Percentiles rank a stretch among this genome's conserved stretches.
These are phyloP conservation scores for Gasterosteus nipponicus DNA, from an alignment of 2,113 vertebrate genomes.

Conservation along the genomic window DNA sequence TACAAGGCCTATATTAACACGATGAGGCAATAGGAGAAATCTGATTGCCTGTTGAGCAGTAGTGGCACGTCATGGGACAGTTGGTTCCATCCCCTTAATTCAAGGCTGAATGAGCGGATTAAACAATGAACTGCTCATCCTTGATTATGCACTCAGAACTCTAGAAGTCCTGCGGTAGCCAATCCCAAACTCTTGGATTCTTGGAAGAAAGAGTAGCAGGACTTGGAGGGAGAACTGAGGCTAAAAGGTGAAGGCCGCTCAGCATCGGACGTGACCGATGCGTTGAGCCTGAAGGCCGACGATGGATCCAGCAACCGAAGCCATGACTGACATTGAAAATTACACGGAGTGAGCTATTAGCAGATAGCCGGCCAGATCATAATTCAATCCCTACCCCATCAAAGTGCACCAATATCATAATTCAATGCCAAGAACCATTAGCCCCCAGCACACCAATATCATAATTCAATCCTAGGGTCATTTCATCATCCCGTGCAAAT, in stretches of 20 bases:
- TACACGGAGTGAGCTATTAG: constrained; percentile 77
- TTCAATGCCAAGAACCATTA: constrained; percentile 80
- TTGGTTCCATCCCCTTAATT: neutral
- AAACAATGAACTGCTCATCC: neutral
- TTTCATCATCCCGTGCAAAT: constrained; percentile 77
- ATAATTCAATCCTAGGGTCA: constrained; percentile 79
- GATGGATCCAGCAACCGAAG: constrained; percentile 71
- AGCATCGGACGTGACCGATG: constrained; percentile 53
- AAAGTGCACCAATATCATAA: constrained; percentile 81
- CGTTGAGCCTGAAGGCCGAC: constrained; percentile 56
- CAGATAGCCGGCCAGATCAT: constrained; percentile 78
- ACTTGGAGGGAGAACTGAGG: constrained; percentile 33
- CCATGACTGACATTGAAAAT: constrained; percentile 76
- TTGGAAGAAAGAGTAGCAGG: constrained; percentile 11
- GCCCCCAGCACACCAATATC: constrained; percentile 76
- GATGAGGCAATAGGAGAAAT: neutral
- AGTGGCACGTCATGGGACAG: neutral
- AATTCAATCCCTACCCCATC: constrained; percentile 77
- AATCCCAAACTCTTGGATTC: constrained; percentile 8
- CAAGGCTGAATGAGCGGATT: neutral
- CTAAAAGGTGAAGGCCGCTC: constrained; percentile 61
- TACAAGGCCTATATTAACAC: neutral
- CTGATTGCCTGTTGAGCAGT: neutral
- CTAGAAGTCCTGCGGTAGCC: neutral
- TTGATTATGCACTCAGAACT: neutral